These are phyloP conservation scores for Oryzias dopingdopingensis DNA, from an alignment of 2,797 vertebrate genomes.

Conservation along the genomic window DNA sequence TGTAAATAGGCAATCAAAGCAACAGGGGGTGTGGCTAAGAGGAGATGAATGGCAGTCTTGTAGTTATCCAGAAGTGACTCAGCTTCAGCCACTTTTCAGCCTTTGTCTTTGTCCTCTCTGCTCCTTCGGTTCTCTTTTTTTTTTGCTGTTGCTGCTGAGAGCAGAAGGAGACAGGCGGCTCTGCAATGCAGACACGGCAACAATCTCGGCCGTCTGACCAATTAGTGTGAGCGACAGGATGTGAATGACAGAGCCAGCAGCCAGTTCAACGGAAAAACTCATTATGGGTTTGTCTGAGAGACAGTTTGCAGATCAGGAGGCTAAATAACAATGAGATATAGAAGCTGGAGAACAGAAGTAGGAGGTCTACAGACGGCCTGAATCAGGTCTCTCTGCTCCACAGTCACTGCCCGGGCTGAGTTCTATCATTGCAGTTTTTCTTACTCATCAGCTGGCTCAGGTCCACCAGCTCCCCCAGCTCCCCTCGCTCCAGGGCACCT, in stretches of 20 bases:
- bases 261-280: conserved; percentile 59
- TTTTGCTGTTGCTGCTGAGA: conserved; percentile 26
- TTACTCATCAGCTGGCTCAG: conserved; percentile 87
- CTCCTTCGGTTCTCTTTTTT: conserved; percentile 38
- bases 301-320: conserved; percentile 20
- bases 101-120: conserved; percentile 43
- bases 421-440: conserved; percentile 86
- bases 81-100: conserved; percentile 46
- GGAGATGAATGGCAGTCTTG: conserved; percentile 51
- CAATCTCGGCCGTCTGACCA: conserved; percentile 70
- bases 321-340: conserved; percentile 52
- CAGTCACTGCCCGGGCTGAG: conserved; percentile 83
- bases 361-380: conserved; percentile 29
- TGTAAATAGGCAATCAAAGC: conserved; percentile 43
- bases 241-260: conserved; percentile 68
- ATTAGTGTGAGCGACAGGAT: conserved; percentile 63
- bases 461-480: conserved; percentile 82
- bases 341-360: conserved; percentile 21
- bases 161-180: conserved; percentile 56
- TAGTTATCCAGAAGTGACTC: conserved; percentile 40
- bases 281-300: conserved; percentile 37
- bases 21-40: conserved; percentile 43
- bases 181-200: conserved; percentile 80
- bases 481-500: conserved; percentile 74
- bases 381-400: conserved; percentile 30